Evolutionary conservation across 2,888 invertebrate genomes (phyloP), one percentile per base, ranked within the genome.

Genomic region (Philhelius pedissequus): DNA sequence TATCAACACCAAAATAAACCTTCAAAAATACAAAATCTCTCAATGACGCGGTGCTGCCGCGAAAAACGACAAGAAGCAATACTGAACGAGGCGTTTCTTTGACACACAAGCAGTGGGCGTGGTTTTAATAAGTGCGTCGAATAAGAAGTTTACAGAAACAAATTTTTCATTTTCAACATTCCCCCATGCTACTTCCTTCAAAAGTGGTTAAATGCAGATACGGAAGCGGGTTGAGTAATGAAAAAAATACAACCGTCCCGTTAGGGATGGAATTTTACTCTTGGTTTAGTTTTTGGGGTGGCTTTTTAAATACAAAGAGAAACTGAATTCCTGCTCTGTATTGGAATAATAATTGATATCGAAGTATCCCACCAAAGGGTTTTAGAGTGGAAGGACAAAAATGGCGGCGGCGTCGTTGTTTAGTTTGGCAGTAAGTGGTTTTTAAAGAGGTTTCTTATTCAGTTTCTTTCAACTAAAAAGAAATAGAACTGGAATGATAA

Each of bases 121-220:
- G 66, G 66, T 66, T 66, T 66, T 66, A 66, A 66, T 66, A 50
- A 66, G 50, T 32, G 64, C 45, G 45, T 45, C 45, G 45, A 64
- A 45, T 40, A 64, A 66, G 66, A 66, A 35, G 13, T 56, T 35
- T 20, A 56, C 56, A 66, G 32, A 18, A 30, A 22, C 27, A 35
- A 27, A n/a, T 35, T 50, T 32, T 35, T 68, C 35, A 1, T 66
- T 15, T 35, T 43, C 18, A 20, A 30, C 7, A 7, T 20, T 66
- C 27, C 35, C 35, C 35, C 35, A 50, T 56, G 32, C 35, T 13
- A 13, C 20, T 20, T 13, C 11, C 0, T 6, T 6, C 13, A 25
- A 48, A 48, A 35, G 35, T 20, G 11, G 56, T 43, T 43, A 43
- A 52, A 15, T 25, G 52, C 32, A 32, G 20, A 32, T 11, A 54